Conservation (phyloP, 2,888 invertebrate species). For the Clistopyga incitator region DNA sequence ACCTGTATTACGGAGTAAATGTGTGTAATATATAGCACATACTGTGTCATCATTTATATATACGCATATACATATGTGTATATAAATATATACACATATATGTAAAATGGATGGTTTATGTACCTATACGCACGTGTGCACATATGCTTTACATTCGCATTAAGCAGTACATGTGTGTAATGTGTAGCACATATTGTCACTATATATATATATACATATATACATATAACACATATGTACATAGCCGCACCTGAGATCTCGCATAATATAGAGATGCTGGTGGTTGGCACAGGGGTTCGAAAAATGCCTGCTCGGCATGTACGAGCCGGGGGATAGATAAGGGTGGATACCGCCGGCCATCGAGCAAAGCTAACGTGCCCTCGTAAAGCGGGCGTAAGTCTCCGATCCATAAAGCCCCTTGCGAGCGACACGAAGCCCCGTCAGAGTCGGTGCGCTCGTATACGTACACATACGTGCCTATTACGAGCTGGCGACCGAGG, state of each 20-base stretch:
- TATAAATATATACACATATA: no score
- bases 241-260: slow-evolving; percentile 47
- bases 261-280: slow-evolving; percentile 24
- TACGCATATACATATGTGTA: no score
- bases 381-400: slow-evolving; percentile 72
- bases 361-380: slow-evolving; percentile 60
- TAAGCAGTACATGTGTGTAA: neutral
- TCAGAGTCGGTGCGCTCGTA: slow-evolving; percentile 37
- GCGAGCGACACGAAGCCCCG: slow-evolving; percentile 60
- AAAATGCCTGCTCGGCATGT: slow-evolving; percentile 56
- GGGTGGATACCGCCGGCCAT: slow-evolving; percentile 30
- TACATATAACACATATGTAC: slow-evolving; percentile 4
- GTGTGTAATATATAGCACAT: no score
- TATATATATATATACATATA: neutral
- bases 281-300: slow-evolving; percentile 40
- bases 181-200: neutral
- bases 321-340: slow-evolving; percentile 48
- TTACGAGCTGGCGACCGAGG: slow-evolving; percentile 39
- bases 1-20: no score
- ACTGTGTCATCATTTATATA: no score
- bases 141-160: neutral
- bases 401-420: slow-evolving; percentile 72
- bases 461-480: slow-evolving; percentile 5
- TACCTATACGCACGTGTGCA: neutral
- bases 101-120: neutral